phyloP scores from a whole-genome alignment of 2,113 vertebrate genomes.

The Progne subis region DNA sequence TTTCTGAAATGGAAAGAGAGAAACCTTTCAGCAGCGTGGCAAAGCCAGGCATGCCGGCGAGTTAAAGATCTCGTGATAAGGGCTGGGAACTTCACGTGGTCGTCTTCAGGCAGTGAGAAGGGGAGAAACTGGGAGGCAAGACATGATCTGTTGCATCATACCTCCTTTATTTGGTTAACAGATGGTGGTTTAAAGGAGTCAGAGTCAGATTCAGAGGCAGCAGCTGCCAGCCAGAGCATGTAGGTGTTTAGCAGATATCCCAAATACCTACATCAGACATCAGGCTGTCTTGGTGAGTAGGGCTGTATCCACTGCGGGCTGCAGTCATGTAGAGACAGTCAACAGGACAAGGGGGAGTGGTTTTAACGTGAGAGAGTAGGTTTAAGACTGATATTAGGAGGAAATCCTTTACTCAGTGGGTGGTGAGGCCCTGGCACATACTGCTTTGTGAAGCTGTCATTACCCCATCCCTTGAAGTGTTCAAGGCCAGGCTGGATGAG shows the following conservation, averaged over 20 bases:
- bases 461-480: not conserved
- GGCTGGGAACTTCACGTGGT: not conserved
- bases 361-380: not conserved
- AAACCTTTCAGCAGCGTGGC: not conserved
- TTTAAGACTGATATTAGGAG: not conserved
- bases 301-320: not conserved
- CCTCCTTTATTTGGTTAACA: not conserved
- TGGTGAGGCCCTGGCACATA: not conserved
- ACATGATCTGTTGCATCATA: not conserved
- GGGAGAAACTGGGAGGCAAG: not conserved
- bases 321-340: not conserved
- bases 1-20: not conserved
- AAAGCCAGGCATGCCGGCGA: not conserved
- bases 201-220: not conserved
- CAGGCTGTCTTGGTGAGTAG: not conserved
- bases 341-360: not conserved
- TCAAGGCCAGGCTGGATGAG: not conserved
- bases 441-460: not conserved
- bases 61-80: not conserved
- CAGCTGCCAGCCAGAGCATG: not conserved
- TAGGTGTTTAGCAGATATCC: not conserved
- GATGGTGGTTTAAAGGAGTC: not conserved
- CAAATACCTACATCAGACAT: not conserved
- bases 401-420: not conserved
- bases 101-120: not conserved